Conservation (phyloP, 1,140 invertebrate genomes). For the Bombus superbus region DNA sequence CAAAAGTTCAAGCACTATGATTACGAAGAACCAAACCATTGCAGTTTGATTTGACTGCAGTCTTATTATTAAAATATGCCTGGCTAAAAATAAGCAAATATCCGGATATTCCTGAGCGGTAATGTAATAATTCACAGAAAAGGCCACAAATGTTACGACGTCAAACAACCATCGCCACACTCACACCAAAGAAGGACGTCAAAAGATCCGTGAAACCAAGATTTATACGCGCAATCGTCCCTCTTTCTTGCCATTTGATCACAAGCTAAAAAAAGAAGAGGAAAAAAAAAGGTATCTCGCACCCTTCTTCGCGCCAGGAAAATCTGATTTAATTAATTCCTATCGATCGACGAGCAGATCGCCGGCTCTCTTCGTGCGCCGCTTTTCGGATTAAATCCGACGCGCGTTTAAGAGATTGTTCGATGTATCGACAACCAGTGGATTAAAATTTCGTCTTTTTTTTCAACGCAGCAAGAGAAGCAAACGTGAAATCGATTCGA, state of each 20-base stretch:
- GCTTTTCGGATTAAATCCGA: constrained; percentile 31
- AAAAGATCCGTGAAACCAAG: background rate
- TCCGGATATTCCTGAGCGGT: too few relatives aligned
- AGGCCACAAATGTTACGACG: background rate
- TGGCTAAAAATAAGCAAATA: too few relatives aligned
- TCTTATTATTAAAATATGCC: too few relatives aligned
- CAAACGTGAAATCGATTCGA: constrained; percentile 25
- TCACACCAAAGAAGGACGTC: background rate
- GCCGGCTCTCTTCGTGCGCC: background rate
- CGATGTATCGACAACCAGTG: constrained; percentile 14
- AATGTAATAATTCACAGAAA: background rate
- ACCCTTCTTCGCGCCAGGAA: background rate
- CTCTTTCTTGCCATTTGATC: background rate
- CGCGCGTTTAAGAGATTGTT: constrained; percentile 38
- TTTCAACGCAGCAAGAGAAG: background rate
- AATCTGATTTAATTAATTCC: constrained; percentile 51
- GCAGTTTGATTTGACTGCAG: too few relatives aligned
- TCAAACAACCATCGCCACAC: background rate
- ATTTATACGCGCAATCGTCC: background rate
- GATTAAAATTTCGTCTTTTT: constrained; percentile 1
- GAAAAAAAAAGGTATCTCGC: background rate
- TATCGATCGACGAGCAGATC: constrained; percentile 25
- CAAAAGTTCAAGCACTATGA: too few relatives aligned
- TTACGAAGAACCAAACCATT: too few relatives aligned
- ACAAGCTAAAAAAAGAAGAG: background rate